These are phyloP conservation scores for Mastomys natalensis DNA, from an alignment of 2,113 vertebrate genomes.

Conservation along the genomic window DNA sequence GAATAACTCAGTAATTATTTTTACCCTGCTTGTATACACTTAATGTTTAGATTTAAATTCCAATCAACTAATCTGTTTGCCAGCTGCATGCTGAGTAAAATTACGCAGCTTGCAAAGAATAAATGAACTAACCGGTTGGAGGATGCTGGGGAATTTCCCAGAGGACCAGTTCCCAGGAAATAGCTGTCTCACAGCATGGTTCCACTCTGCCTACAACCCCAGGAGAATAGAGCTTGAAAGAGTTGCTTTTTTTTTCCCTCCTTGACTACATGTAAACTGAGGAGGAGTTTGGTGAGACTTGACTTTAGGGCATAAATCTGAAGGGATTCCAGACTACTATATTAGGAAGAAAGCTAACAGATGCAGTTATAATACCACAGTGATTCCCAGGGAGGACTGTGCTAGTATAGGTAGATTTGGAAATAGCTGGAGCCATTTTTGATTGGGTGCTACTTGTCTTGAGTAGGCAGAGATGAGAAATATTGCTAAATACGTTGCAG, in stretches of 20 bases:
- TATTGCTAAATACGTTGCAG: neutral
- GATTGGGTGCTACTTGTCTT: neutral
- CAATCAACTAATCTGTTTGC: constrained; percentile 61
- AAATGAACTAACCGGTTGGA: constrained; percentile 51
- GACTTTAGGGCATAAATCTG: neutral
- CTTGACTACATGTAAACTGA: neutral
- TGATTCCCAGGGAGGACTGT: neutral
- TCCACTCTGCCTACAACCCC: neutral
- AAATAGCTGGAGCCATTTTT: neutral
- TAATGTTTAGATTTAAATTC: constrained; percentile 62
- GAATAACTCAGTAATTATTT: constrained; percentile 32
- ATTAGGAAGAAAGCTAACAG: neutral
- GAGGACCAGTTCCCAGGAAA: constrained; percentile 52
- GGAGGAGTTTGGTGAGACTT: constrained; percentile 23
- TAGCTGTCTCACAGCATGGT: neutral
- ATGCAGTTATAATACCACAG: neutral
- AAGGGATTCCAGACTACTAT: neutral
- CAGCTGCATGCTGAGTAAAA: constrained; percentile 49
- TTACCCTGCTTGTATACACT: constrained; percentile 24
- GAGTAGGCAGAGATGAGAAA: too few relatives aligned
- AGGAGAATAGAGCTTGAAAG: constrained; percentile 22
- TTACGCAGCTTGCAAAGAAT: constrained; percentile 37
- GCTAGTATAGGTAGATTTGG: neutral
- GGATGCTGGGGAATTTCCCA: constrained; percentile 56
- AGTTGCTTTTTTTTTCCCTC: neutral